Evolutionary conservation across 2,113 vertebrate genomes (phyloP), one percentile per base, ranked within the genome.

Genomic region (Hipposideros armiger): DNA sequence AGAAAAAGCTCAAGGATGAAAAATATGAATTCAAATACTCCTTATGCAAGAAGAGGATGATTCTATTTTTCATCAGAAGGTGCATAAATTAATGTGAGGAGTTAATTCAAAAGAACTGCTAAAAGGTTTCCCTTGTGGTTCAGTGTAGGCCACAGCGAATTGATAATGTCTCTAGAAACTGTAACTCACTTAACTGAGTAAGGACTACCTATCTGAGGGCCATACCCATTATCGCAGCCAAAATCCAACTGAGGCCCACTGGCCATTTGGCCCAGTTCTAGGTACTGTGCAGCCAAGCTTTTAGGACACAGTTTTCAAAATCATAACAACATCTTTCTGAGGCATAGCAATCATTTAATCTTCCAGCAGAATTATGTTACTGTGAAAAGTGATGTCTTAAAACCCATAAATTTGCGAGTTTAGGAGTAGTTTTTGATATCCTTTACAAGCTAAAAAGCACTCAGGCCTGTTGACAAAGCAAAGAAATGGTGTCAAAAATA

Each of bases 401-500:
- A 98, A 98, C 50, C 96, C 97, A 97, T 98, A 98, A 96, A 98
- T 98, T 98, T 96, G 80, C 82, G 60, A 97, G 81, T 91, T 98
- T 98, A 95, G 97, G 95, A 98, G 94, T 96, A 70, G 62, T 98
- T 98, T 99, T 98, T 97, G 92, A 98, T 98, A 98, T 98, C 98
- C 97, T 98, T 98, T 98, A 98, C 97, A 98, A 98, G 98, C 97
- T 98, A 99, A 98, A 99, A 99, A 99, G 99, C 98, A 98, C 98
- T 99, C 98, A 96, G 97, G 98, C 98, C 98, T 98, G 98, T 99
- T 99, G 98, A 98, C 99, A 99, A 99, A 99, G 98, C 98, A 98
- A 98, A 99, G 98, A 99, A 99, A 99, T 99, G 98, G 98, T 99
- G 99, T 99, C 99, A 99, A 99, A 99, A 99, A 99, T 99, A 99